Evolutionary conservation across 2,888 invertebrate species (phyloP).

Genomic region (Hyposoter didymator): DNA sequence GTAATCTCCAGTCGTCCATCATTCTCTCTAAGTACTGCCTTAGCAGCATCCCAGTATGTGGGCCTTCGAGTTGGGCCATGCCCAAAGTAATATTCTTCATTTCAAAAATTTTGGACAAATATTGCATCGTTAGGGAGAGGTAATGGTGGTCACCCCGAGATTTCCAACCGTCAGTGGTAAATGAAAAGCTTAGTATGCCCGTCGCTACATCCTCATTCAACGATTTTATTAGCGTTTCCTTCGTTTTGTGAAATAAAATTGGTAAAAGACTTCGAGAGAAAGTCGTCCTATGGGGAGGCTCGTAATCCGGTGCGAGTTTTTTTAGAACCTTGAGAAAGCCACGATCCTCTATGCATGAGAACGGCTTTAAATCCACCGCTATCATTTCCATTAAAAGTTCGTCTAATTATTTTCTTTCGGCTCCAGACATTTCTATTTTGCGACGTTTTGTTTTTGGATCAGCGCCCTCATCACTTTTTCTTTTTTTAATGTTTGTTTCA

Average conservation of each 20-base stretch:
- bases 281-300: slow-evolving; percentile 25
- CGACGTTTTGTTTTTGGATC: neutral
- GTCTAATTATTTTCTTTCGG: slow-evolving; percentile 21
- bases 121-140: slow-evolving; percentile 32
- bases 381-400: slow-evolving; percentile 31
- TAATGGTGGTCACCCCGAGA: too few relatives aligned
- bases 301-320: slow-evolving; percentile 30
- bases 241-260: slow-evolving; percentile 75
- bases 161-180: too few relatives aligned
- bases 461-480: slow-evolving; percentile 4
- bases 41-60: slow-evolving; percentile 12
- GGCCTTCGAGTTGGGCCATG: slow-evolving; percentile 1
- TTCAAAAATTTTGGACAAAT: slow-evolving; percentile 5
- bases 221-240: slow-evolving; percentile 78
- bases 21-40: slow-evolving; percentile 13
- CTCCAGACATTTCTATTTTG: neutral
- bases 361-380: slow-evolving; percentile 43
- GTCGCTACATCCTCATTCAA: too few relatives aligned
- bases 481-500: slow-evolving; percentile 5
- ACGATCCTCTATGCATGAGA: slow-evolving; percentile 7
- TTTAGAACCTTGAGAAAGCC: slow-evolving; percentile 25
- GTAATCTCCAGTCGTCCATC: slow-evolving; percentile 30
- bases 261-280: slow-evolving; percentile 37
- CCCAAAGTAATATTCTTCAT: slow-evolving; percentile 12
- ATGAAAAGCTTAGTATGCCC: too few relatives aligned